phyloP scores from a whole-genome alignment of 92 coral and sea anemone genomes.

The Parazoanthus darwini region DNA sequence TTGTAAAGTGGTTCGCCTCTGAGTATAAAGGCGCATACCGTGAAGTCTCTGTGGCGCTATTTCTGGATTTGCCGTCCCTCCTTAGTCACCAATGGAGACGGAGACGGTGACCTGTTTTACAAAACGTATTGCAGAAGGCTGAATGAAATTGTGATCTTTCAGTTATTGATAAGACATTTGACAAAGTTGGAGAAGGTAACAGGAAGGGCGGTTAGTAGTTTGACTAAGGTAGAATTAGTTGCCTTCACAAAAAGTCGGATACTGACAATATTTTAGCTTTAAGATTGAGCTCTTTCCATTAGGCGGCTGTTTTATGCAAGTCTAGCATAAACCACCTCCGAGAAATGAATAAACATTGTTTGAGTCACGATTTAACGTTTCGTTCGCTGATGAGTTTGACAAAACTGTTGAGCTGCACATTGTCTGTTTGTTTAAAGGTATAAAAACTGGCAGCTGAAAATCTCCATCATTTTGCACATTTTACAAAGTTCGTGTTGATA shows the following conservation, averaged over 20 bases:
- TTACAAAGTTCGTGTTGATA: not conserved
- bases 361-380: too few species aligned
- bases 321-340: too few species aligned
- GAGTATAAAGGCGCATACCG: not conserved
- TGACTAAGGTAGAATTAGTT: not conserved
- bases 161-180: not conserved
- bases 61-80: not conserved
- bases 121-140: not conserved
- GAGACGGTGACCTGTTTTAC: not conserved
- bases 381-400: not conserved
- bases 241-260: too few species aligned
- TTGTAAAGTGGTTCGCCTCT: not conserved
- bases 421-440: constrained; percentile 14
- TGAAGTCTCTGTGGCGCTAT: not conserved
- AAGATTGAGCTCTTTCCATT: too few species aligned
- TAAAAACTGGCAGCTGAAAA: constrained; percentile 15
- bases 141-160: not conserved
- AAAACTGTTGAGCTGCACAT: not conserved
- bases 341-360: too few species aligned
- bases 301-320: too few species aligned
- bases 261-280: too few species aligned
- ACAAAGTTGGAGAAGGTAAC: not conserved
- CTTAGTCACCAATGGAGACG: not conserved
- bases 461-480: not conserved
- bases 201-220: not conserved